These are phyloP conservation scores for Rhagophthalmus giganteus DNA, from an alignment of 2,888 invertebrate species.

Conservation along the genomic window DNA sequence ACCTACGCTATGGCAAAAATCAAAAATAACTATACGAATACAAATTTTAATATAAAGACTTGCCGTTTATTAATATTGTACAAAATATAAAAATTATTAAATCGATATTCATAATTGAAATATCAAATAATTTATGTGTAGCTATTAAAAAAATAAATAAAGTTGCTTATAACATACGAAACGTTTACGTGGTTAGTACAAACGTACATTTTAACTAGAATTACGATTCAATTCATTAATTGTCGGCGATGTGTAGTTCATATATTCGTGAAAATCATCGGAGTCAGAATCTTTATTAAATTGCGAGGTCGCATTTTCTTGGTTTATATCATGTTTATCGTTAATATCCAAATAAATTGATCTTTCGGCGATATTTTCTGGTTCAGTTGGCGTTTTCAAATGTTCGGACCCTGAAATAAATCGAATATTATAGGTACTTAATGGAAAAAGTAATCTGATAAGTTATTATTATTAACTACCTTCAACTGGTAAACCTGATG, in stretches of 20 bases:
- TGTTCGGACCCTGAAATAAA: slow-evolving; percentile 2
- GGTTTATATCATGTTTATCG: slow-evolving; percentile 11
- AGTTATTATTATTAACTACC: slow-evolving; percentile 51
- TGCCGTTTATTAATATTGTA: background rate
- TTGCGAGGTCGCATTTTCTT: slow-evolving; percentile 42
- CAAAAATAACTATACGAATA: background rate
- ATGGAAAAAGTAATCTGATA: no score
- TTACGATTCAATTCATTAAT: slow-evolving; percentile 3
- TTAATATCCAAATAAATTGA: slow-evolving; percentile 4
- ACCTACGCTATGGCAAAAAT: background rate
- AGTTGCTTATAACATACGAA: background rate
- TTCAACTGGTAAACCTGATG: slow-evolving; percentile 58
- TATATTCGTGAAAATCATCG: slow-evolving; percentile 44
- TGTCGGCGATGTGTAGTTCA: slow-evolving; percentile 45
- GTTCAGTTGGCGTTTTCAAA: no score
- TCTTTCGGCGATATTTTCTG: background rate
- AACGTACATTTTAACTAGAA: slow-evolving; percentile 3
- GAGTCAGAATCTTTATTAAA: slow-evolving; percentile 10
- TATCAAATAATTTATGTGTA: background rate
- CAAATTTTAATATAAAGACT: no score
- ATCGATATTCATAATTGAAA: background rate
- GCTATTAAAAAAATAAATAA: background rate
- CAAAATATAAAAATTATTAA: background rate
- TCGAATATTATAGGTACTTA: background rate
- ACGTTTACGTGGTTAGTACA: background rate